phyloP scores from a whole-genome alignment of 2,888 invertebrate genomes.

The Lasioglossum vierecki region DNA sequence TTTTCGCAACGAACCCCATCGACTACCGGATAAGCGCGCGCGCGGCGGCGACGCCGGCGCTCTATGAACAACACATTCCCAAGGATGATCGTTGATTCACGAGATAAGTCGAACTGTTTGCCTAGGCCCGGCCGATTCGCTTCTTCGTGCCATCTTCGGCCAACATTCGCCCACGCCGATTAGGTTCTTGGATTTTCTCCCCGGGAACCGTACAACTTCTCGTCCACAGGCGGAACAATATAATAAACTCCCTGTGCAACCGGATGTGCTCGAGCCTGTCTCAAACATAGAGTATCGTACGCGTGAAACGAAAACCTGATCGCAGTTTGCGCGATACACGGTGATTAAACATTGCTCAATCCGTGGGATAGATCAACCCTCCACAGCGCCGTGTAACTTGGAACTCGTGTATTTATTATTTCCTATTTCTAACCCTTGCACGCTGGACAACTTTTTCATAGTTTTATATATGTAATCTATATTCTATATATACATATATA shows the following conservation, averaged over 20 bases:
- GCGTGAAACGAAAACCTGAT: slow-evolving; percentile 15
- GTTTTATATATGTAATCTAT: too few relatives aligned
- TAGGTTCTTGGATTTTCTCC: slow-evolving; percentile 49
- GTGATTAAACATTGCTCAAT: slow-evolving; percentile 38
- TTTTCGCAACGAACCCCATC: slow-evolving; percentile 19
- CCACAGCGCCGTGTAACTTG: background rate
- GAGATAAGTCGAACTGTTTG: slow-evolving; percentile 70
- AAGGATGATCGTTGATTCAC: slow-evolving; percentile 65
- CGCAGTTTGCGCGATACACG: slow-evolving; percentile 19
- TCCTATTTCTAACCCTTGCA: too few relatives aligned
- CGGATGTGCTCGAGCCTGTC: slow-evolving; percentile 40
- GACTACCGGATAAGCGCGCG: slow-evolving; percentile 27
- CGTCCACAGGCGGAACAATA: slow-evolving; percentile 52
- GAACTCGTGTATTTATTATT: background rate
- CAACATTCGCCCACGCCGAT: slow-evolving; percentile 62
- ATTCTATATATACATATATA: too few relatives aligned
- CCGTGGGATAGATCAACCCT: background rate
- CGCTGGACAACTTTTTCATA: too few relatives aligned
- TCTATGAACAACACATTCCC: slow-evolving; percentile 58
- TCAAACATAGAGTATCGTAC: slow-evolving; percentile 15
- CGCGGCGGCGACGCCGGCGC: slow-evolving; percentile 7
- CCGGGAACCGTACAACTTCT: slow-evolving; percentile 19
- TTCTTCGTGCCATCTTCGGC: slow-evolving; percentile 63
- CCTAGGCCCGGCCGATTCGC: slow-evolving; percentile 63
- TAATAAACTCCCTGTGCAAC: slow-evolving; percentile 53